A percentile compares a stretch with the other conserved stretches of the same genome.
These are phyloP conservation scores for Agonopterix heracliana DNA, from an alignment of 2,888 invertebrate genomes.

Conservation along the genomic window DNA sequence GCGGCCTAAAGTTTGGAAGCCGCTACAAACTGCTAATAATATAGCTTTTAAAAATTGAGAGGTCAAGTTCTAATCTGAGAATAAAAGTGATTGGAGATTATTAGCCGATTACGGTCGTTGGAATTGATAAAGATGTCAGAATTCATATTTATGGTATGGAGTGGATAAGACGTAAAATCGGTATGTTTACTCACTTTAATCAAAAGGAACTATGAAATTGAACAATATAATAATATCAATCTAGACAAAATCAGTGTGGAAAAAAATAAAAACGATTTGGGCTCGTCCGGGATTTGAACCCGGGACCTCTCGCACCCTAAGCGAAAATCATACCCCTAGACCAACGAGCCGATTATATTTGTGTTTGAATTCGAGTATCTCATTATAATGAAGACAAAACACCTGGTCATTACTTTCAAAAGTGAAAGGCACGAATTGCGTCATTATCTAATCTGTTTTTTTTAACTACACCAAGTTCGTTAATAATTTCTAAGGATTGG, in stretches of 20 bases:
- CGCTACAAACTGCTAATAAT: constrained; percentile 35
- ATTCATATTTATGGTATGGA: no score
- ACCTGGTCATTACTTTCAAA: not conserved
- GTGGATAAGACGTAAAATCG: no score
- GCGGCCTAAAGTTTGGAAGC: constrained; percentile 40
- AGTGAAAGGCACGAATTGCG: constrained; percentile 7
- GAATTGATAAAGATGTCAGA: no score
- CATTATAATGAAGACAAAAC: not conserved
- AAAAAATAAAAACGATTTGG: constrained; percentile 29
- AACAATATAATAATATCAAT: no score
- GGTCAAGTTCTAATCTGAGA: not conserved
- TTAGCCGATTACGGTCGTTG: no score
- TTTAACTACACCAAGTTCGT: no score
- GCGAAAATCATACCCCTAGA: constrained; percentile 75
- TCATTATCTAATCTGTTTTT: no score
- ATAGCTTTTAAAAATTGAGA: constrained; percentile 11
- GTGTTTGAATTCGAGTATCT: not conserved
- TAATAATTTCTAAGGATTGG: no score
- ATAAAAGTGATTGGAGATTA: no score
- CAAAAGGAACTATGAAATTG: no score
- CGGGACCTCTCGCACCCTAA: constrained; percentile 76
- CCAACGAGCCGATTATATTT: constrained; percentile 47
- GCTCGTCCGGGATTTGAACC: constrained; percentile 76
- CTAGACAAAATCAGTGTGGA: no score
- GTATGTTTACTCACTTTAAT: no score